Evolutionary conservation across 92 coral and sea anemone species (phyloP).

Genomic region (Siderastrea radians): DNA sequence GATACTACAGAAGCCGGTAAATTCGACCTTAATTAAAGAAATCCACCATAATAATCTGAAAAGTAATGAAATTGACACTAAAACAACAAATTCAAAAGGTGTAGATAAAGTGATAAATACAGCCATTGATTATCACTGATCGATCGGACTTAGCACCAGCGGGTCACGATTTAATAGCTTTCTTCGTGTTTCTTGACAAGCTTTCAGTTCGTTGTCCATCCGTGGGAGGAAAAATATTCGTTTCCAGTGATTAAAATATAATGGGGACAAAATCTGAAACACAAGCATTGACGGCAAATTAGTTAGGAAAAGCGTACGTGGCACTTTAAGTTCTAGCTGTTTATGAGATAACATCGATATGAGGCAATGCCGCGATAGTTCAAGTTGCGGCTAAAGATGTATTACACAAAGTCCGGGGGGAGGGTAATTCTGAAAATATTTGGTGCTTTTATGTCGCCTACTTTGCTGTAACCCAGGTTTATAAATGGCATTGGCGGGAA

Average conservation of each 20-base stretch:
- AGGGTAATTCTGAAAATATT: too few relatives aligned
- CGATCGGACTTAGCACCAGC: not conserved
- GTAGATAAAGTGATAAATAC: constrained; percentile 30
- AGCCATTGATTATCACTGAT: not conserved
- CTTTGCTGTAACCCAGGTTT: too few relatives aligned
- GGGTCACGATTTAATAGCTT: not conserved
- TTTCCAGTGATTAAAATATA: constrained; percentile 1
- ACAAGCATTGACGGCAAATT: not conserved
- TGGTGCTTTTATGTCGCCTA: too few relatives aligned
- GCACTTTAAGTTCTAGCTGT: not conserved
- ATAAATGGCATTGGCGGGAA: too few relatives aligned
- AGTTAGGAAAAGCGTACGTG: not conserved
- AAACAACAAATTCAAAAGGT: constrained; percentile 33
- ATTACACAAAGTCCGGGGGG: too few relatives aligned
- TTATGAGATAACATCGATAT: not conserved
- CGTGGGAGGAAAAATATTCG: not conserved
- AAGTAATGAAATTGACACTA: constrained; percentile 9
- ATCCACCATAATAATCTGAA: constrained; percentile 30
- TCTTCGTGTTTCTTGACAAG: constrained; percentile 1
- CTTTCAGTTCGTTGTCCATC: not conserved
- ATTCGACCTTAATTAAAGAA: constrained; percentile 12
- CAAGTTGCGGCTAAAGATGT: not conserved
- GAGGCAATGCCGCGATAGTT: not conserved
- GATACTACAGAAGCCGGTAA: not conserved
- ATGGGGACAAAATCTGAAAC: constrained; percentile 37